phyloP scores from a whole-genome alignment of 1,140 invertebrate genomes.

The Camponotus vicinus region DNA sequence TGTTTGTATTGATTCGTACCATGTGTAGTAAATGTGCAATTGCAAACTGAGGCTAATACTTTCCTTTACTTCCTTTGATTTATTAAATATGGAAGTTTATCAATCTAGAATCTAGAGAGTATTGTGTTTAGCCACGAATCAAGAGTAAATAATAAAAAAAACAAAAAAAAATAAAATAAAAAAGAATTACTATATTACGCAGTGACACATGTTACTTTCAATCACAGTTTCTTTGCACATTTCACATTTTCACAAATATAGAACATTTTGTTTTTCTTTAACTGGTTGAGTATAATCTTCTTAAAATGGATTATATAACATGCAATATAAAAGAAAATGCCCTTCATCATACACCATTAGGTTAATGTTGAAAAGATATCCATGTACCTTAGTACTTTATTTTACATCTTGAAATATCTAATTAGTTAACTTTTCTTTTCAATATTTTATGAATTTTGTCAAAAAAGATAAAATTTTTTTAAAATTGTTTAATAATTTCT shows the following conservation, averaged over 20 bases:
- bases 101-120: conserved; percentile 26
- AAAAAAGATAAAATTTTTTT: conserved; percentile 13
- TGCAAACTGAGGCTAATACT: conserved; percentile 52
- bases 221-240: conserved; percentile 48
- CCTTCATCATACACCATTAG: conserved; percentile 58
- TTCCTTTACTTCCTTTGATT: conserved; percentile 46
- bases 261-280: conserved; percentile 5
- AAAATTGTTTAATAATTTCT: background rate
- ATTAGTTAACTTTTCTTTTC: background rate
- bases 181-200: conserved; percentile 23
- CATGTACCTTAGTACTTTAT: conserved; percentile 45
- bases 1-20: conserved; percentile 49
- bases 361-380: conserved; percentile 53
- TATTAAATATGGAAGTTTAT: conserved; percentile 54
- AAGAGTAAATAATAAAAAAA: conserved; percentile 5
- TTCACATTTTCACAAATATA: conserved; percentile 39
- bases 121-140: conserved; percentile 25
- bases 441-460: conserved; percentile 2
- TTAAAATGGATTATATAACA: conserved; percentile 54
- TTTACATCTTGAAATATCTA: conserved; percentile 16
- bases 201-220: conserved; percentile 56
- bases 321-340: conserved; percentile 58
- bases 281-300: conserved; percentile 59
- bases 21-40: conserved; percentile 57
- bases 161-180: background rate